These are phyloP conservation scores for Leptinotarsa undecemlineata DNA, from an alignment of 1,140 invertebrate genomes.

Conservation along the genomic window DNA sequence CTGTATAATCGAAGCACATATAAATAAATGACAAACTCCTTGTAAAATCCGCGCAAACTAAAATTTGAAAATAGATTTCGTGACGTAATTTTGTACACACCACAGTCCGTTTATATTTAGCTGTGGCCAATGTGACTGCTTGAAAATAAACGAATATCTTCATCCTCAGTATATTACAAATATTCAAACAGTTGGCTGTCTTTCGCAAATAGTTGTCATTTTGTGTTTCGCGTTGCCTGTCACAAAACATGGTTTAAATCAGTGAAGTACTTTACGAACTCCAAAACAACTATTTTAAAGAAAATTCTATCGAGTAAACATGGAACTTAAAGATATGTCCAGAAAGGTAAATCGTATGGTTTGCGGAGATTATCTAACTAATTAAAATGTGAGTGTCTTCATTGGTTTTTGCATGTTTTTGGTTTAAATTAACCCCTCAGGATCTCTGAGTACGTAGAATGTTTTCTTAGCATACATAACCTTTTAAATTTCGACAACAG, in stretches of 20 bases:
- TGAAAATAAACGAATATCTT: background rate
- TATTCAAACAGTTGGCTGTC: slow-evolving; percentile 1
- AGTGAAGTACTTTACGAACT: background rate
- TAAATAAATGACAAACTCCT: background rate
- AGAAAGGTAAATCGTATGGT: background rate
- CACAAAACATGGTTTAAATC: background rate
- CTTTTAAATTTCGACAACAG: no score
- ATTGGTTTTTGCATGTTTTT: background rate
- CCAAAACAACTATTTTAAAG: background rate
- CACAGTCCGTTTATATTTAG: background rate
- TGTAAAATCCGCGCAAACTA: background rate
- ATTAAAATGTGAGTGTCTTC: background rate
- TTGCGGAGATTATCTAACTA: background rate
- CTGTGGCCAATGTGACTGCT: background rate
- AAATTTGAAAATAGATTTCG: background rate
- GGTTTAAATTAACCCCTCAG: no score
- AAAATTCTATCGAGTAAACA: background rate
- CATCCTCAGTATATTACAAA: slow-evolving; percentile 2
- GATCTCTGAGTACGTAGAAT: no score
- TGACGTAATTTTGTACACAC: slow-evolving; percentile 1
- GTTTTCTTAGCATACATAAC: no score
- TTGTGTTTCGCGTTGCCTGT: background rate
- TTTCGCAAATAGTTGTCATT: background rate
- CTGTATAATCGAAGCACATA: no score
- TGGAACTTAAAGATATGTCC: background rate